These are phyloP conservation scores for Drosophila kokeensis DNA, from an alignment of 2,888 invertebrate species.

Conservation along the genomic window DNA sequence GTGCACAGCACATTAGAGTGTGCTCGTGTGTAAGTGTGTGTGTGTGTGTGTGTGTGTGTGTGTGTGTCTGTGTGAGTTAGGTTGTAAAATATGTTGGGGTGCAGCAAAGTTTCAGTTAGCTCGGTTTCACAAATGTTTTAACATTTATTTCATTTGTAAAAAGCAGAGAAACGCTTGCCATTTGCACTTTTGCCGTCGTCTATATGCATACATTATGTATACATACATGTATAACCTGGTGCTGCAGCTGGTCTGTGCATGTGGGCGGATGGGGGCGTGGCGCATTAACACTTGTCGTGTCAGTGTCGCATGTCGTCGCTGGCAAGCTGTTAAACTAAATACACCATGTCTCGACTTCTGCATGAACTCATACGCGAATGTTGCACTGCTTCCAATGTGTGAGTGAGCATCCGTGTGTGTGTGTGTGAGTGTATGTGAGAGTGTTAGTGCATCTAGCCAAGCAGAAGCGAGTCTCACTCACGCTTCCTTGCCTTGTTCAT, in stretches of 20 bases:
- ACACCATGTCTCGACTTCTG: conserved; percentile 73
- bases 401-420: background rate
- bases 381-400: conserved; percentile 33
- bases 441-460: conserved; percentile 47
- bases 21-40: background rate
- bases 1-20: conserved; percentile 45
- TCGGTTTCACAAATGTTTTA: conserved; percentile 76
- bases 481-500: conserved; percentile 53
- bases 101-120: conserved; percentile 72
- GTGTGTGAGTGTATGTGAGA: conserved; percentile 5
- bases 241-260: background rate
- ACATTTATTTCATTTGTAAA: conserved; percentile 72
- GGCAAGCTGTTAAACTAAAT: conserved; percentile 77
- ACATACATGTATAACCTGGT: background rate
- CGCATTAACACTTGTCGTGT: conserved; percentile 78
- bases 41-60: conserved; percentile 13
- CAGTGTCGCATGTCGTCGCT: conserved; percentile 77
- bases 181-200: conserved; percentile 38
- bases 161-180: conserved; percentile 52
- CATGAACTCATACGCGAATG: conserved; percentile 68
- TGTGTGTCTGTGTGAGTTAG: conserved; percentile 11
- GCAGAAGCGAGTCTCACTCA: conserved; percentile 49
- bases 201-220: background rate
- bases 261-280: conserved; percentile 55
- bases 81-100: conserved; percentile 35